Percentiles rank a stretch among this genome's conserved stretches.
phyloP scores from a whole-genome alignment of 2,113 vertebrate species.

The Aphelocoma coerulescens region DNA sequence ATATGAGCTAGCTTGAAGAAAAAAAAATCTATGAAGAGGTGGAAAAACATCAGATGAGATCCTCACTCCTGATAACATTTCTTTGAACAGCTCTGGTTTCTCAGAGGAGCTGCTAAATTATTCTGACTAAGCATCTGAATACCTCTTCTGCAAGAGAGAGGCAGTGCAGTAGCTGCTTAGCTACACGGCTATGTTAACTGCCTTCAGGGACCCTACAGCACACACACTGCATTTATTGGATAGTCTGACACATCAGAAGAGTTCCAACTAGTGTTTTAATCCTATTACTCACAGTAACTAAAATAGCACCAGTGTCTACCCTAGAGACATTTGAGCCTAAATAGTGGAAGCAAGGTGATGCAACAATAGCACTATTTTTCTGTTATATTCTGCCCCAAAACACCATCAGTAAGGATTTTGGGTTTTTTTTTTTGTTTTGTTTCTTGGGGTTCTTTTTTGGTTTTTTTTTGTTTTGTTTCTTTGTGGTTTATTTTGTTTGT shows the following conservation, averaged over 20 bases:
- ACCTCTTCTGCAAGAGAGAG: neutral
- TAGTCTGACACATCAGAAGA: neutral
- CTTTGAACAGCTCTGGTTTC: conserved; percentile 26
- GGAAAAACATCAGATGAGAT: conserved; percentile 42
- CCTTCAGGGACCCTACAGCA: neutral
- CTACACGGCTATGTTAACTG: neutral
- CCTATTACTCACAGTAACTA: neutral
- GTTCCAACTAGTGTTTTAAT: neutral
- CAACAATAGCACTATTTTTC: fast-evolving
- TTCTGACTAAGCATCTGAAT: conserved; percentile 14
- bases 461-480: neutral
- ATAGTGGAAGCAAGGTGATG: neutral
- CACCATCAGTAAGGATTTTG: fast-evolving
- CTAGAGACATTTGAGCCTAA: neutral
- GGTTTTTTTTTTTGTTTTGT: too few species aligned
- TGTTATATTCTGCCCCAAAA: neutral
- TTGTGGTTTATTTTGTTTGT: neutral
- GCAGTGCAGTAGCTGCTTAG: neutral
- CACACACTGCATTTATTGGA: neutral
- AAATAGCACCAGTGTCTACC: neutral
- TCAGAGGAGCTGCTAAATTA: conserved; percentile 28
- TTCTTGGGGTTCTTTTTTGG: fast-evolving
- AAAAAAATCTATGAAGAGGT: conserved; percentile 36
- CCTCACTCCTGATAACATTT: neutral
- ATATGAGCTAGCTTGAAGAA: conserved; percentile 20